phyloP scores from a whole-genome alignment of 2,113 vertebrate species.

The Orcinus orca region DNA sequence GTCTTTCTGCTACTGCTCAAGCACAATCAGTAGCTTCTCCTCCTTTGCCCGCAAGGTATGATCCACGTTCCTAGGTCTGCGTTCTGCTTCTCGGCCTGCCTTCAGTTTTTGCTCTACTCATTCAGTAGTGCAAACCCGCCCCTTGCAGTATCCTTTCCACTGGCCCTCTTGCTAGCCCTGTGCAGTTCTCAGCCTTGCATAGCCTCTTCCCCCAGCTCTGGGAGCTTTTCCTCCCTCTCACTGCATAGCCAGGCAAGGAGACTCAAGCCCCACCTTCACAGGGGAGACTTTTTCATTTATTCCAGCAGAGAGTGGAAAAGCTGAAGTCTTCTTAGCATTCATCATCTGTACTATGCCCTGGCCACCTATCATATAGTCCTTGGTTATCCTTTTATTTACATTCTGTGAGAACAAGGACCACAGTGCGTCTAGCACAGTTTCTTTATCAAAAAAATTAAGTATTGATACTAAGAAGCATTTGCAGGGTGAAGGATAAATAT shows the following conservation, averaged over 20 bases:
- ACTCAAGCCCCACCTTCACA: neutral
- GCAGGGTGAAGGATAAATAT: neutral
- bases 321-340: neutral
- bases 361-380: neutral
- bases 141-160: rapidly evolving
- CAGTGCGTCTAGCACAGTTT: neutral
- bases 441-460: neutral
- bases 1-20: neutral
- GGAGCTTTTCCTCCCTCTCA: neutral
- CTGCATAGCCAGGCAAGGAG: neutral
- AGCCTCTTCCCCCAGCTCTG: neutral
- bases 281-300: neutral
- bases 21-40: neutral
- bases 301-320: neutral
- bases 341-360: neutral
- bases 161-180: neutral
- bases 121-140: too few relatives aligned
- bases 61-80: neutral
- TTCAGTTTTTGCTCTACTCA: neutral
- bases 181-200: neutral
- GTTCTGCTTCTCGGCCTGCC: neutral
- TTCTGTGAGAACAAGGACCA: neutral
- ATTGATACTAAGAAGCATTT: neutral
- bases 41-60: rapidly evolving
- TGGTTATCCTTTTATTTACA: neutral